A percentile compares a stretch with the other conserved stretches of the same genome.
These are phyloP conservation scores for Agapostemon virescens DNA, from an alignment of 2,888 invertebrate genomes.

Conservation along the genomic window DNA sequence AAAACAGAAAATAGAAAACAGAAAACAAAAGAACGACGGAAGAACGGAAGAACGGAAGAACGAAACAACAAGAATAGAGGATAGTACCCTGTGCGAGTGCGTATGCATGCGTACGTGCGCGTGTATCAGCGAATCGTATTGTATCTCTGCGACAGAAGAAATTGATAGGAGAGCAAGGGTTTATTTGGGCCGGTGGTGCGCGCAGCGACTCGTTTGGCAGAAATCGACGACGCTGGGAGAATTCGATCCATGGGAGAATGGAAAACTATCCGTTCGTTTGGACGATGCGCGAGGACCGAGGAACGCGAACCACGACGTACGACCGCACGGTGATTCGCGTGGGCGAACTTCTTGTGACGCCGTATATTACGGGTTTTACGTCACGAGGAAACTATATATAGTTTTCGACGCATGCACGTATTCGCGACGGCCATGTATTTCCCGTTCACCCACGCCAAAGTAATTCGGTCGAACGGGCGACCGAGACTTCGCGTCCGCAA, in stretches of 20 bases:
- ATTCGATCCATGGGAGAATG: background rate
- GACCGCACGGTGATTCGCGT: conserved; percentile 30
- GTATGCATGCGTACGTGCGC: too few species aligned
- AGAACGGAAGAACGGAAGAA: background rate
- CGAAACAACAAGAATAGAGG: background rate
- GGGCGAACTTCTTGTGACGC: conserved; percentile 43
- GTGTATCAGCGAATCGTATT: background rate
- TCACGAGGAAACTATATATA: conserved; percentile 52
- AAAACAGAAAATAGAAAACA: background rate
- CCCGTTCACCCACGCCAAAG: conserved; percentile 23
- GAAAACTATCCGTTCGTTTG: background rate
- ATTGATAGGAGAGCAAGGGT: too few species aligned
- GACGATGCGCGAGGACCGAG: background rate
- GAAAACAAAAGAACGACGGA: too few species aligned
- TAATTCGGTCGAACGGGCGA: conserved; percentile 31
- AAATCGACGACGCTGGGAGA: background rate
- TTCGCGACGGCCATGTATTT: conserved; percentile 20
- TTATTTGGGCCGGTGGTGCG: too few species aligned
- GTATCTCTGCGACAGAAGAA: too few species aligned
- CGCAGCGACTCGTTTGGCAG: background rate
- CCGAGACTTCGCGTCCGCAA: conserved; percentile 18
- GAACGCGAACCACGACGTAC: background rate
- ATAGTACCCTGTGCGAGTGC: too few species aligned
- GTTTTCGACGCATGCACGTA: background rate
- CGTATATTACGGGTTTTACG: conserved; percentile 43